phyloP scores from a whole-genome alignment of 2,797 vertebrate species.

The Pseudochaenichthys georgianus region DNA sequence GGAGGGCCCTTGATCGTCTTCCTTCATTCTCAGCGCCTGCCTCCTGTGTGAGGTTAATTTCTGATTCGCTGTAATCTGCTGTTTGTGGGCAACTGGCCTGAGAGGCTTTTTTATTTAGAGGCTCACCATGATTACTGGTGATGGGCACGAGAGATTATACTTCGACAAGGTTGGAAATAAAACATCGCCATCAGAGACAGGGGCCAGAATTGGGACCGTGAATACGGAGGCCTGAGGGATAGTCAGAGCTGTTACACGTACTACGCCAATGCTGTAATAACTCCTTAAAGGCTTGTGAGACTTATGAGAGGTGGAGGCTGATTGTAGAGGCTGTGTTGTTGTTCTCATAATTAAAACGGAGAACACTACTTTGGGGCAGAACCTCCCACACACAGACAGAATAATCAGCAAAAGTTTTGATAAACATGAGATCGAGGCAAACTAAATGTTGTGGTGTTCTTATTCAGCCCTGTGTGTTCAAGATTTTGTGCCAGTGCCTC shows the following conservation, averaged over 20 bases:
- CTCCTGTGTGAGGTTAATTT: constrained; percentile 62
- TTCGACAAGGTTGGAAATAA: constrained; percentile 61
- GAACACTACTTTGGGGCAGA: constrained; percentile 20
- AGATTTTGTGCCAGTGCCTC: constrained; percentile 19
- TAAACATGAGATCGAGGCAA: constrained; percentile 16
- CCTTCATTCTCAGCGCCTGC: constrained; percentile 29
- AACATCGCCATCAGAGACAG: constrained; percentile 36
- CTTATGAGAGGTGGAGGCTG: constrained; percentile 6
- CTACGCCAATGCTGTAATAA: constrained; percentile 22
- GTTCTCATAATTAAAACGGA: constrained; percentile 27
- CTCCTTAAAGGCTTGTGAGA: constrained; percentile 23
- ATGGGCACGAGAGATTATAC: constrained; percentile 66
- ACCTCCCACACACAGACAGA: not conserved
- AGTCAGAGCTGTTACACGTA: constrained; percentile 15
- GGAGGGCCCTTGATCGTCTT: constrained; percentile 35
- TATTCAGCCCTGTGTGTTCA: constrained; percentile 30
- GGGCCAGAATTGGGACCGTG: not conserved
- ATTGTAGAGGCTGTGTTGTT: constrained; percentile 21
- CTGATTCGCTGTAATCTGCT: constrained; percentile 68
- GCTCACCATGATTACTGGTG: constrained; percentile 63
- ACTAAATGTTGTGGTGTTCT: constrained; percentile 16
- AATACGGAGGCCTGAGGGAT: constrained; percentile 16
- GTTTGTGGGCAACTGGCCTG: constrained; percentile 59
- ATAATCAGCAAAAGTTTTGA: constrained; percentile 26
- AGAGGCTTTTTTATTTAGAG: constrained; percentile 62